Percentiles rank a stretch among this genome's conserved stretches.
Conservation (phyloP, 2,113 vertebrate genomes). For the Condylura cristata region DNA sequence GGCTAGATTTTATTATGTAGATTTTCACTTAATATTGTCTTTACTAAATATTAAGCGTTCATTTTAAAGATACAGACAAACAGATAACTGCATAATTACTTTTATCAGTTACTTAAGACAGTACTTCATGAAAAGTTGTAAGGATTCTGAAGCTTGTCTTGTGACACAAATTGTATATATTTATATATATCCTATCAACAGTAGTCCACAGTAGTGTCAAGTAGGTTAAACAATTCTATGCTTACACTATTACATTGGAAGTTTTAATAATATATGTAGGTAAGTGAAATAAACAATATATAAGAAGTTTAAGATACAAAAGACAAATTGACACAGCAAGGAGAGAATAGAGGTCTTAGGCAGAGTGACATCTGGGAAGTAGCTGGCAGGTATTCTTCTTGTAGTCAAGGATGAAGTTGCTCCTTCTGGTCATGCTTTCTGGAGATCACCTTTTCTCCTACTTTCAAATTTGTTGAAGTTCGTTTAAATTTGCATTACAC, state of each 20-base stretch:
- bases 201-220: not conserved
- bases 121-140: not conserved
- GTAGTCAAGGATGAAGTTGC: not conserved
- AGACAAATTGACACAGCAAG: not conserved
- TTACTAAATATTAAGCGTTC: not conserved
- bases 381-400: not conserved
- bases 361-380: not conserved
- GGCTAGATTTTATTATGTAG: not conserved
- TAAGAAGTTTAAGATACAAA: not conserved
- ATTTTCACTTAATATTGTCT: constrained; percentile 10
- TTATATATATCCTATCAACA: not conserved
- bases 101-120: not conserved
- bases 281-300: not conserved
- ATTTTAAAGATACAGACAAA: not conserved
- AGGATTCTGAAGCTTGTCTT: not conserved
- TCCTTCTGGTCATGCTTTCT: not conserved
- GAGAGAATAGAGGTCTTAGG: not conserved
- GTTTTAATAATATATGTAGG: not conserved
- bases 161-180: not conserved
- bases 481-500: no score
- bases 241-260: not conserved
- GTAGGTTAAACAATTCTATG: not conserved
- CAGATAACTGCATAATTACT: not conserved
- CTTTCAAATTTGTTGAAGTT: not conserved
- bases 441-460: not conserved